A percentile compares a stretch with the other conserved stretches of the same genome.
These are phyloP conservation scores for Heliothis peltigera DNA, from an alignment of 2,888 invertebrate species.

Conservation along the genomic window DNA sequence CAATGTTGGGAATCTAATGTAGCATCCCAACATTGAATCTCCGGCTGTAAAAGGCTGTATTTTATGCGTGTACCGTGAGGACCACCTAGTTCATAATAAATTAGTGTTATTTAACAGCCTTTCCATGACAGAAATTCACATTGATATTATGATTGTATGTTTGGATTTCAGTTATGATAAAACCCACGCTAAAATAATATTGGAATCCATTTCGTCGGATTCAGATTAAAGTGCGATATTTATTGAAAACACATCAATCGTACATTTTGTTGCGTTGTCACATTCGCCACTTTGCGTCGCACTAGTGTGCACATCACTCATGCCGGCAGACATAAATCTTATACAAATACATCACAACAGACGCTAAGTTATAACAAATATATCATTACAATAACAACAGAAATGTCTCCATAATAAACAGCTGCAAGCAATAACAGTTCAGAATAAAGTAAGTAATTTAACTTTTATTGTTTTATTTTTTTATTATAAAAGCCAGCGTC, in stretches of 20 bases:
- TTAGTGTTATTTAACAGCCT: no score
- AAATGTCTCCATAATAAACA: constrained; percentile 42
- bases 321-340: constrained; percentile 25
- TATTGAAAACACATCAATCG: constrained; percentile 35
- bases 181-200: no score
- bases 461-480: constrained; percentile 49
- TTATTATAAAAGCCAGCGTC: constrained; percentile 40
- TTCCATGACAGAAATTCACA: no score
- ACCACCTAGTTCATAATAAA: no score
- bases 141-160: no score
- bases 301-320: constrained; percentile 24
- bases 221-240: constrained; percentile 5
- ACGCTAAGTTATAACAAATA: neutral
- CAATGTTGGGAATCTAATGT: no score
- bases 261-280: constrained; percentile 1
- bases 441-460: constrained; percentile 50
- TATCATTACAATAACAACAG: constrained; percentile 13
- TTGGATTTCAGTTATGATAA: no score
- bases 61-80: no score
- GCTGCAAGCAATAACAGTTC: constrained; percentile 44
- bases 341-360: constrained; percentile 9
- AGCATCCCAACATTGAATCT: no score
- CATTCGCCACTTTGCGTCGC: constrained; percentile 16
- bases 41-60: no score
- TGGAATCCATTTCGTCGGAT: neutral